Conservation (phyloP, 1,140 invertebrate genomes). For the Diachasma alloeum region DNA sequence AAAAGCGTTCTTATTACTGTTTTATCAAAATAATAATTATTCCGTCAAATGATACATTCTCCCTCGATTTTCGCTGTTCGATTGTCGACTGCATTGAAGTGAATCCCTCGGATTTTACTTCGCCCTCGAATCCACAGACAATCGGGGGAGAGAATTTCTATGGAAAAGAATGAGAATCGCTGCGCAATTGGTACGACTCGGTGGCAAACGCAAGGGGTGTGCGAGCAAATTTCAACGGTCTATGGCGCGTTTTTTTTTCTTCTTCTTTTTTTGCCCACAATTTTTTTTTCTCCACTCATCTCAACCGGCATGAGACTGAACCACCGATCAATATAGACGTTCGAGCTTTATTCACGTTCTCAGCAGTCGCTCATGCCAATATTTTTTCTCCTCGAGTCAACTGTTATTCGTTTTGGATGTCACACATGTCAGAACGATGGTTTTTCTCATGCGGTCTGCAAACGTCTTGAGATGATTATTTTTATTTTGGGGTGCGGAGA, state of each 20-base stretch:
- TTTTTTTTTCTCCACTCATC: conserved; percentile 27
- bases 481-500: no score
- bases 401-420: not conserved
- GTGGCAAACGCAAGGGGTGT: conserved; percentile 6
- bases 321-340: conserved; percentile 33
- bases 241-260: conserved; percentile 12
- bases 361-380: not conserved
- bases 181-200: conserved; percentile 18
- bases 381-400: not conserved
- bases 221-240: conserved; percentile 15
- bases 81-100: not conserved
- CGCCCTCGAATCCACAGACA: not conserved
- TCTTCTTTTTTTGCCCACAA: conserved; percentile 15
- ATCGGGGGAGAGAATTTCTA: not conserved
- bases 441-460: not conserved
- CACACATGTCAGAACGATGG: not conserved
- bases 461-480: not conserved
- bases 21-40: no score
- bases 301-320: conserved; percentile 23
- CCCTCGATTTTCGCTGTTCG: no score
- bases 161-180: conserved; percentile 20
- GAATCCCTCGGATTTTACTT: conserved; percentile 2
- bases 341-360: conserved; percentile 11
- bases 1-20: no score
- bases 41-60: no score